A percentile compares a stretch with the other conserved stretches of the same genome.
Conservation (phyloP, 2,888 invertebrate genomes). For the Platypus cylindrus region DNA sequence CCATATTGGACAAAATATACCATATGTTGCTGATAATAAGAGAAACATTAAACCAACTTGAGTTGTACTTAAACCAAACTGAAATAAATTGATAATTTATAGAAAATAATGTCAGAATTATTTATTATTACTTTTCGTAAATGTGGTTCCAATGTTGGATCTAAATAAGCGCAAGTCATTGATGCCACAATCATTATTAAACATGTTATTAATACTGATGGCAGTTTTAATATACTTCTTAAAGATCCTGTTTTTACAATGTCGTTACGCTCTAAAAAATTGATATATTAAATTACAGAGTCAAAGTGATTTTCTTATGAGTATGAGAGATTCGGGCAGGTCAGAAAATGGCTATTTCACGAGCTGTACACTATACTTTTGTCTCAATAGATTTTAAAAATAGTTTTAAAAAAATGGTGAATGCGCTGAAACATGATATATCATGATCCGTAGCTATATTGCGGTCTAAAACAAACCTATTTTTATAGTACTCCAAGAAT, state of each 20-base stretch:
- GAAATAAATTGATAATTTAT: slow-evolving; percentile 21
- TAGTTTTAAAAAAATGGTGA: too few relatives aligned
- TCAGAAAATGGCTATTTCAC: too few relatives aligned
- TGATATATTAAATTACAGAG: too few relatives aligned
- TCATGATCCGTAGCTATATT: too few relatives aligned
- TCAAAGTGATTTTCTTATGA: too few relatives aligned
- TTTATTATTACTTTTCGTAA: slow-evolving; percentile 44
- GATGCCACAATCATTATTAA: slow-evolving; percentile 56
- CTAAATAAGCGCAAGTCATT: slow-evolving; percentile 61
- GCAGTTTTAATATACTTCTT: slow-evolving; percentile 47
- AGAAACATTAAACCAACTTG: slow-evolving; percentile 60
- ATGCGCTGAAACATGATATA: too few relatives aligned
- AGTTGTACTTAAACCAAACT: slow-evolving; percentile 50
- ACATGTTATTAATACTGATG: slow-evolving; percentile 55
- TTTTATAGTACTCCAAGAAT: too few relatives aligned
- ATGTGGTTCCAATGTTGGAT: slow-evolving; percentile 65
- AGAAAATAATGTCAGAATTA: slow-evolving; percentile 1
- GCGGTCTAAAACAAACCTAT: too few relatives aligned
- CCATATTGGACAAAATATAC: slow-evolving; percentile 58
- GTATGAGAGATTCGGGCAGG: too few relatives aligned
- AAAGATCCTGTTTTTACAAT: slow-evolving; percentile 43
- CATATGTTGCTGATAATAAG: slow-evolving; percentile 55
- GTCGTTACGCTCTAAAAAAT: slow-evolving; percentile 34
- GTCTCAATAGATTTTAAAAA: too few relatives aligned
- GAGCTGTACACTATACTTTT: too few relatives aligned